These are phyloP conservation scores for Saccopteryx bilineata DNA, from an alignment of 2,113 vertebrate species.

Conservation along the genomic window DNA sequence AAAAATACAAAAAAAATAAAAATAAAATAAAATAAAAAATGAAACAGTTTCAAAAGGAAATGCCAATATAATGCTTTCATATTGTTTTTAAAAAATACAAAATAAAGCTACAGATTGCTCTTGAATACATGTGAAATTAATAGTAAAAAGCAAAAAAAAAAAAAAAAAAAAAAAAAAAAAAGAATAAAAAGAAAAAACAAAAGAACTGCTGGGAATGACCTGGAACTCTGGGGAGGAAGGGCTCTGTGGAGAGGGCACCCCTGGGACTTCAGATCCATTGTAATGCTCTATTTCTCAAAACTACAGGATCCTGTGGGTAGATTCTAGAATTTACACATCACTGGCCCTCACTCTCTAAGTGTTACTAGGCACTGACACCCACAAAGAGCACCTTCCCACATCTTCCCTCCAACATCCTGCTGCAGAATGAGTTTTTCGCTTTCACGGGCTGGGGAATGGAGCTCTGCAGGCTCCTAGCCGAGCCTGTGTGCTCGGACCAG, in stretches of 20 bases:
- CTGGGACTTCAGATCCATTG: neutral
- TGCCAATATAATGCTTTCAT: neutral
- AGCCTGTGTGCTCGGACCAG: neutral
- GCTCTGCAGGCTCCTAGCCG: neutral
- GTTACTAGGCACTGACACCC: fast-evolving
- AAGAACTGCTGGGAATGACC: fast-evolving
- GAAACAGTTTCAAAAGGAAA: neutral
- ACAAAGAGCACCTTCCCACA: fast-evolving
- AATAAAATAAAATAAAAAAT: too few relatives aligned
- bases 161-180: fast-evolving
- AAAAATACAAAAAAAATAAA: too few relatives aligned
- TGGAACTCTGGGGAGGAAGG: neutral
- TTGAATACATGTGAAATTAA: neutral
- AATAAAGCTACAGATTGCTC: neutral
- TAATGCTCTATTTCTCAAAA: neutral
- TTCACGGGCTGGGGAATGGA: fast-evolving
- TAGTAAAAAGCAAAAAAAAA: too few relatives aligned
- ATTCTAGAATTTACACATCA: neutral
- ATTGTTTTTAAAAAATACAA: neutral
- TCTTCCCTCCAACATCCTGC: fast-evolving
- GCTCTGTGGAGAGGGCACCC: neutral
- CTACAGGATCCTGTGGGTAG: neutral
- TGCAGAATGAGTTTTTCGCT: fast-evolving
- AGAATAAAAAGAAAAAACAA: fast-evolving
- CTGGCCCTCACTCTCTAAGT: fast-evolving